Base-by-base conservation (phyloP, 2,113 vertebrate species). In the Rhinopomastus cyanomelas region DNA sequence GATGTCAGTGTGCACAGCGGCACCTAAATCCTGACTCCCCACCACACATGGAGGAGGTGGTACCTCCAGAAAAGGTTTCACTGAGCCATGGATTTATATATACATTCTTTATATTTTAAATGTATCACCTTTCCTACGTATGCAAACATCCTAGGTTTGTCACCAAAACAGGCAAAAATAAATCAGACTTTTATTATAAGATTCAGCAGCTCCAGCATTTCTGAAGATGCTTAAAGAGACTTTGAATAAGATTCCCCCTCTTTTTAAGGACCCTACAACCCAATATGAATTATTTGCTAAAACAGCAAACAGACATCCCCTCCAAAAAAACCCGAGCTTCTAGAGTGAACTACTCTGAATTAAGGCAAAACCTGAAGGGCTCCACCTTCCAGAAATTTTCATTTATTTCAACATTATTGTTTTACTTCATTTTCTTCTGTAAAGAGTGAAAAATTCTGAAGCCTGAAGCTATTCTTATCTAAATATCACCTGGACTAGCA, bases 391-490 rank as follows among this genome's bases (percentile, higher is more conserved):
- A 1, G 1, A 19, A 8, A 3, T 23, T 13, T 34, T 32, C 25
- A 15, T 12, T 11, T 55, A 19, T 52, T n/a, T n/a, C n/a, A n/a
- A n/a, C n/a, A n/a, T n/a, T n/a, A n/a, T 22, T 9, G 12, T 8
- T 22, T 15, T 10, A 12, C 17, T 55, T 67, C 16, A 18, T 67
- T 2, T 36, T 75, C 27, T n/a, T 36, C 42, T 48, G 14, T 53
- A 75, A 12, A 67, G 46, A 46, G 19, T 42, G 39, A 42, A 62
- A 53, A 85, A 84, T 23, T 12, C 61, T 57, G 62, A 68, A 85
- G 75, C 11, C 26, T 61, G 36, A 66, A 75, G 85, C 44, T 90
- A 32, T 78, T 69, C 34, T 90, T 72, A 88, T 85, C 59, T 76
- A 1, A 68, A 3, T 1, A 68, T 68, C 77, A 81, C 48, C 65